Conservation (phyloP, 2,888 invertebrate genomes). For the Yponomeuta evonymella region DNA sequence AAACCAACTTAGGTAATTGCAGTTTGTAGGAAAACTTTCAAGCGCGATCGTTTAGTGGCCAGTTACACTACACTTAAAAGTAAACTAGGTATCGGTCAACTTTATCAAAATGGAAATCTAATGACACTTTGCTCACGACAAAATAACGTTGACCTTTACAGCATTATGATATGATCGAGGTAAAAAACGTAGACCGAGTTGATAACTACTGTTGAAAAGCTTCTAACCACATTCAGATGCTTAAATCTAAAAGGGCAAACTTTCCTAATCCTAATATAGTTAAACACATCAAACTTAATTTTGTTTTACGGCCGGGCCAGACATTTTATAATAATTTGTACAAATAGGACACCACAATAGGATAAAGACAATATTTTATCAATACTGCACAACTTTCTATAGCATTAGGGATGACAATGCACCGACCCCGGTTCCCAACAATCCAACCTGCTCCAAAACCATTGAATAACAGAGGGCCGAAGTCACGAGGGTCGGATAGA, state of each 20-base stretch:
- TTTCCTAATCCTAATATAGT: neutral
- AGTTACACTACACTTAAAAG: slow-evolving; percentile 3
- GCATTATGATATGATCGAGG: neutral
- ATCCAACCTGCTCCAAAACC: slow-evolving; percentile 14
- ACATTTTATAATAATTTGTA: neutral
- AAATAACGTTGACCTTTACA: neutral
- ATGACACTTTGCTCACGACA: neutral
- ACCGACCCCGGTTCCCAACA: neutral
- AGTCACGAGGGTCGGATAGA: slow-evolving; percentile 35
- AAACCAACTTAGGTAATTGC: neutral
- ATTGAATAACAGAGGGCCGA: slow-evolving; percentile 5
- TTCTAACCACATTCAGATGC: neutral
- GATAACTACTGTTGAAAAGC: neutral
- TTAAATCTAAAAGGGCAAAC: neutral
- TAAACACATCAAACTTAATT: neutral
- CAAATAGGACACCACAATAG: neutral
- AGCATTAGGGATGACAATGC: slow-evolving; percentile 10
- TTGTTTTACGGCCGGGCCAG: neutral
- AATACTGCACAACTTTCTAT: slow-evolving; percentile 9
- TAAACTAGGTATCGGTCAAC: neutral
- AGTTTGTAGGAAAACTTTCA: neutral
- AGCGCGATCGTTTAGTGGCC: neutral
- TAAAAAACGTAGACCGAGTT: neutral
- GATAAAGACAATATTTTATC: slow-evolving; percentile 10
- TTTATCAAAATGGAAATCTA: slow-evolving; percentile 1